These are phyloP conservation scores for Antennarius striatus DNA, from an alignment of 2,113 vertebrate genomes.

Conservation along the genomic window DNA sequence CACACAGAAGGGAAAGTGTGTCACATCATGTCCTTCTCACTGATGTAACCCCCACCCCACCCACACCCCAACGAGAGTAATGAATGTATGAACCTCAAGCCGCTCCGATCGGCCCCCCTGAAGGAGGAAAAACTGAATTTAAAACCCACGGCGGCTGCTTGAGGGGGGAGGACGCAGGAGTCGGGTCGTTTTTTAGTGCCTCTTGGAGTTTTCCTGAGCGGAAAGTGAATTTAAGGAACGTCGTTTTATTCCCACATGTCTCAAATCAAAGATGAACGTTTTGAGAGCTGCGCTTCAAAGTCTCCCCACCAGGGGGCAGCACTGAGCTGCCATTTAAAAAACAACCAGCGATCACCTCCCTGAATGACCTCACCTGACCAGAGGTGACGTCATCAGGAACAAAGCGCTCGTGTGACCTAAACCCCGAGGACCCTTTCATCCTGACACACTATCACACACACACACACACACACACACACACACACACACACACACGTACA, in stretches of 20 bases:
- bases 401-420: constrained; percentile 8
- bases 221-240: constrained; percentile 18
- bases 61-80: constrained; percentile 41
- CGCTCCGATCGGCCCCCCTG: background rate
- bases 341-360: too few relatives aligned
- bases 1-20: constrained; percentile 16
- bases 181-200: constrained; percentile 31
- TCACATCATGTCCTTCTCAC: constrained; percentile 18
- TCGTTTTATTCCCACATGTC: constrained; percentile 13
- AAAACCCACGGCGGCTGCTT: constrained; percentile 1
- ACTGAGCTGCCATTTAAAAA: background rate
- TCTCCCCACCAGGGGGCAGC: constrained; percentile 41
- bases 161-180: constrained; percentile 14
- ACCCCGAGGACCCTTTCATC: constrained; percentile 23
- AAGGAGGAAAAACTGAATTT: constrained; percentile 3
- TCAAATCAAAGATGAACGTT: too few relatives aligned
- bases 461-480: constrained; percentile 28
- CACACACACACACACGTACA: too few relatives aligned
- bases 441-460: constrained; percentile 24
- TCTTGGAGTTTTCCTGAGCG: constrained; percentile 29
- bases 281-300: background rate
- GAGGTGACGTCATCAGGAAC: background rate
- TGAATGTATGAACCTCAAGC: constrained; percentile 56
- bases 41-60: background rate
- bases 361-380: too few relatives aligned